Evolutionary conservation across 2,797 vertebrate species (phyloP), one percentile per base, ranked within the genome.

Genomic region (Oreortyx pictus): DNA sequence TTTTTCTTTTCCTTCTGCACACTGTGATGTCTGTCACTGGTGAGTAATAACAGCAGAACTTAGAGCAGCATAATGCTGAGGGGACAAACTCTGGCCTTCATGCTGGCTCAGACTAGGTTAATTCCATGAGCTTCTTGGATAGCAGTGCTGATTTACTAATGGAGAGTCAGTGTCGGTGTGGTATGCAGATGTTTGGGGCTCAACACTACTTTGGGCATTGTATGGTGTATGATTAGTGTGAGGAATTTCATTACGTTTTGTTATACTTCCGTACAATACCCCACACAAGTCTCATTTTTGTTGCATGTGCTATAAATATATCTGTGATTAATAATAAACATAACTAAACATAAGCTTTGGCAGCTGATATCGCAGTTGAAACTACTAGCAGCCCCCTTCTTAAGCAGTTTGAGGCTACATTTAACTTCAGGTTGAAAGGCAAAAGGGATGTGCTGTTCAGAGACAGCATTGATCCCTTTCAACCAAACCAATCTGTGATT

Each of bases 51-150:
- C 3, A 29, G 72, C 43, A 71, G 74, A 81, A 11, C 43, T 89
- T 12, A 31, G 66, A 85, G 68, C 43, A n/a, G 2, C 0, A 0
- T 18, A 44, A 29, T 7, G 3, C 3, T 2, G 27, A 78, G 37
- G 74, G 46, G 57, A 13, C 33, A 79, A 35, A 54, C 47, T 74
- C 61, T 35, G 54, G 50, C 23, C 66, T 64, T 62, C 9, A 2
- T 9, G 8, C 47, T 79, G 39, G 24, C 64, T 66, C 56, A 23
- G 20, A 31, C 20, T 33, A 29, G 6, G 4, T 49, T 86, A 82
- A 70, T 84, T 39, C 19, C 9, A 1, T 9, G 54, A 66, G 9
- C 10, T 62, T 47, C 59, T 56, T 67, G 59, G 15, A 35, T 16
- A 46, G 24, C 17, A 73, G 46, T 39, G 35, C 14, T 27, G 44